Percentiles rank a stretch among this genome's conserved stretches.
These are phyloP conservation scores for Cheilosia urbana DNA, from an alignment of 2,888 invertebrate genomes.

Conservation along the genomic window DNA sequence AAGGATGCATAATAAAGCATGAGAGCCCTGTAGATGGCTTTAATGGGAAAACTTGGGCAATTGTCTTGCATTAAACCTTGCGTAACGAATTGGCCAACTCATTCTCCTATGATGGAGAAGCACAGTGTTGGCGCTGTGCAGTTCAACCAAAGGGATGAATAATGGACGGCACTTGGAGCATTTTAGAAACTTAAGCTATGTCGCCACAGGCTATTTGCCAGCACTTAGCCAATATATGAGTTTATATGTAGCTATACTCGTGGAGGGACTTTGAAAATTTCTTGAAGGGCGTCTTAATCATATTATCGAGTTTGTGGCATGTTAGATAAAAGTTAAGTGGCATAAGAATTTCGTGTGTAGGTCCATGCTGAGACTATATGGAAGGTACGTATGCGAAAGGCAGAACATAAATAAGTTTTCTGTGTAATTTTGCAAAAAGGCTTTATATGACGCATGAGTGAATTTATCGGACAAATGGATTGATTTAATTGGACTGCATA, in stretches of 20 bases:
- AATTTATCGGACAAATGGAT: too few relatives aligned
- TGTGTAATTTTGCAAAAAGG: slow-evolving; percentile 2
- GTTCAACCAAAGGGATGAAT: slow-evolving; percentile 5
- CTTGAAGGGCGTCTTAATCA: slow-evolving; percentile 43
- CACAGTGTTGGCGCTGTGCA: slow-evolving; percentile 1
- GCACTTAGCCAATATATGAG: slow-evolving; percentile 50
- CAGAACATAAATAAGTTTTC: slow-evolving; percentile 32
- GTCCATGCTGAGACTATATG: slow-evolving; percentile 22
- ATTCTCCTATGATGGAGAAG: slow-evolving; percentile 14
- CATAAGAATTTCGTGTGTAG: slow-evolving; percentile 10
- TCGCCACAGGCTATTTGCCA: slow-evolving; percentile 63
- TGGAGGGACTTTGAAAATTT: slow-evolving; percentile 7
- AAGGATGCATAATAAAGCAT: slow-evolving; percentile 45
- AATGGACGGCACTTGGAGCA: slow-evolving; percentile 36
- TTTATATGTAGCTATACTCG: neutral
- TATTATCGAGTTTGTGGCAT: slow-evolving; percentile 64
- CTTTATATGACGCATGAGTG: neutral
- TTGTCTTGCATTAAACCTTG: slow-evolving; percentile 61
- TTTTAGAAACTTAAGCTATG: slow-evolving; percentile 51
- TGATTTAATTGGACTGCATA: too few relatives aligned
- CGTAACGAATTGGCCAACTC: slow-evolving; percentile 52
- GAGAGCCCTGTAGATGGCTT: slow-evolving; percentile 28
- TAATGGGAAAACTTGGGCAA: slow-evolving; percentile 67
- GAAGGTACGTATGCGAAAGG: neutral
- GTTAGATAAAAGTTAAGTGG: slow-evolving; percentile 60